phyloP scores from a whole-genome alignment of 2,888 invertebrate genomes.

The Dexiosoma caninum region DNA sequence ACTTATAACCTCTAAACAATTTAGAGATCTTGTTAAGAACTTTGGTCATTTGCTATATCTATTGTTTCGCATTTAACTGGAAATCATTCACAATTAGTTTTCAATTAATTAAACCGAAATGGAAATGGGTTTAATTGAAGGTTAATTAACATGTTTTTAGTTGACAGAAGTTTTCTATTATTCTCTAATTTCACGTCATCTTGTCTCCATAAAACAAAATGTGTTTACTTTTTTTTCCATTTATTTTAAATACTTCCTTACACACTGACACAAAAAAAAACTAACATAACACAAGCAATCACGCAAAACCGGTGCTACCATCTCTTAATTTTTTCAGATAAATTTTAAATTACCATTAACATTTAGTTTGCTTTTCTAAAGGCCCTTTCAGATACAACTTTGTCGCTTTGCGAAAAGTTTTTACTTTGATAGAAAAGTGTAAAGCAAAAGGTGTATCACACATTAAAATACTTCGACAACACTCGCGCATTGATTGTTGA shows the following conservation, averaged over 20 bases:
- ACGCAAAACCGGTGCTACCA: background rate
- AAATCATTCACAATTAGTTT: conserved; percentile 58
- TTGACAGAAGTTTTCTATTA: conserved; percentile 29
- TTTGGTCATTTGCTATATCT: background rate
- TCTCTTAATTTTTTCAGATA: no score
- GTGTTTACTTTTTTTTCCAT: background rate
- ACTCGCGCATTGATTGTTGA: no score
- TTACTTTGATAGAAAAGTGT: no score
- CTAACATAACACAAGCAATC: background rate
- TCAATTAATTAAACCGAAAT: conserved; percentile 47
- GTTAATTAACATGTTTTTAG: conserved; percentile 53
- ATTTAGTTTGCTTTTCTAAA: no score
- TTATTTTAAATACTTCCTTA: conserved; percentile 21
- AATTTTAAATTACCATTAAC: no score
- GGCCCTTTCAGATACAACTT: no score
- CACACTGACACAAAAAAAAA: background rate
- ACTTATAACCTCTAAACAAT: background rate
- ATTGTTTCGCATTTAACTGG: background rate
- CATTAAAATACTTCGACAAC: no score
- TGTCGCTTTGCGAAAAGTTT: no score
- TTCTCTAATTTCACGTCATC: conserved; percentile 18
- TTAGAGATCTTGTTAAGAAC: background rate
- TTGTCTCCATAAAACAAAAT: conserved; percentile 1
- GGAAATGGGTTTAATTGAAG: conserved; percentile 57
- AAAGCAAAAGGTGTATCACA: no score